A percentile compares a stretch with the other conserved stretches of the same genome.
Conservation (phyloP, 2,888 invertebrate species). For the Neoaliturus tenellus region DNA sequence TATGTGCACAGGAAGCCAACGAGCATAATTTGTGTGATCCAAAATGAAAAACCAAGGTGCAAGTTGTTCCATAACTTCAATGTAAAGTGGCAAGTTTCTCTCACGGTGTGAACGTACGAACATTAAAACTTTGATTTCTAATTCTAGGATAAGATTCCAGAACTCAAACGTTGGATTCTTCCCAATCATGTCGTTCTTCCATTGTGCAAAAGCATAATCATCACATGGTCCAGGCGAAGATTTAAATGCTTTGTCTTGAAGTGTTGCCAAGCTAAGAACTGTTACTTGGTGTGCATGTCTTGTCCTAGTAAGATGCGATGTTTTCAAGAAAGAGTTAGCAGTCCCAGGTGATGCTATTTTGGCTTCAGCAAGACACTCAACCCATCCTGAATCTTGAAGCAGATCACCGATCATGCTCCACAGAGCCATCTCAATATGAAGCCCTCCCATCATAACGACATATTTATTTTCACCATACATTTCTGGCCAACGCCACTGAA, state of each 20-base stretch:
- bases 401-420: conserved; percentile 12
- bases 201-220: not conserved
- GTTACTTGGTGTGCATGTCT: conserved; percentile 31
- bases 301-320: conserved; percentile 1
- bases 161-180: not conserved
- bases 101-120: not conserved
- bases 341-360: conserved; percentile 21
- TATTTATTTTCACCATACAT: no score
- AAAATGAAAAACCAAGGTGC: not conserved
- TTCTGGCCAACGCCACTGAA: conserved; percentile 5
- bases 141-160: not conserved
- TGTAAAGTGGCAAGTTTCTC: not conserved
- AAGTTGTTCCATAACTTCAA: not conserved
- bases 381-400: no score
- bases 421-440: conserved; percentile 15
- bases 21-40: not conserved
- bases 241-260: not conserved
- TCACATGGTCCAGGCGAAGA: not conserved
- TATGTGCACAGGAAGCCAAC: no score
- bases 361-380: not conserved
- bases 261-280: not conserved
- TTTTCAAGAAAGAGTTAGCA: conserved; percentile 8
- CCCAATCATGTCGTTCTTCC: not conserved
- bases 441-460: no score
- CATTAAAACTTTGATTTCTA: not conserved